These are phyloP conservation scores for Bos taurus DNA, from an alignment of 2,113 vertebrate genomes.

Conservation along the genomic window ARS-UCD2.0 NC_037330.1:107563001-107563500, in stretches of 20 bases:
- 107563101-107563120: neutral
- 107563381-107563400: neutral
- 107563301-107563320: neutral
- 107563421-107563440: neutral
- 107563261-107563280: neutral
- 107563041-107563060: neutral
- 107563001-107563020: neutral
- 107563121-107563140: neutral
- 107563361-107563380: accelerated
- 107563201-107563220: neutral
- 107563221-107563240: slow-evolving; percentile 3
- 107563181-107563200: neutral
- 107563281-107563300: neutral
- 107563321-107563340: neutral
- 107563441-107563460: neutral
- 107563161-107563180: neutral
- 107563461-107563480: neutral
- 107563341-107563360: neutral
- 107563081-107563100: neutral
- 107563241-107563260: neutral
- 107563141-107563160: neutral
- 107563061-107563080: neutral
- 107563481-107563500: neutral
- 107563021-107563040: neutral
- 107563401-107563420: neutral